Percentiles rank a stretch among this genome's conserved stretches.
Evolutionary conservation across 2,888 invertebrate genomes (phyloP).

Genomic region (Tetragnatha montana): DNA sequence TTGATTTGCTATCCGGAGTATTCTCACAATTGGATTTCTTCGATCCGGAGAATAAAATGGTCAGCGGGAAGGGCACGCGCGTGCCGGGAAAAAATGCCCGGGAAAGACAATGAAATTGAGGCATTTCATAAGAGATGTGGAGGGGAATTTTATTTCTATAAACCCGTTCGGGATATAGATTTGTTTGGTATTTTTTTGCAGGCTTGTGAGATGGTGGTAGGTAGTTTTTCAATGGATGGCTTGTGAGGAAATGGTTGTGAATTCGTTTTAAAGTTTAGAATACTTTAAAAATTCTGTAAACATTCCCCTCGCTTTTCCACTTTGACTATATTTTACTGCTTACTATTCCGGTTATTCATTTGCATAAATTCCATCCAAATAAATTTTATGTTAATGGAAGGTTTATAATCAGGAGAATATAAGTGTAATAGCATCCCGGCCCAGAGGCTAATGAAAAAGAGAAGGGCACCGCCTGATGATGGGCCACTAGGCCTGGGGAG

Average conservation of each 20-base stretch:
- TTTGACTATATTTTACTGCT: background rate
- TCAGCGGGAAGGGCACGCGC: conserved; percentile 11
- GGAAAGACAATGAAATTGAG: conserved; percentile 52
- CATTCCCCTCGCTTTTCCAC: background rate
- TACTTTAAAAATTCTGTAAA: background rate
- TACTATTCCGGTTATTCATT: background rate
- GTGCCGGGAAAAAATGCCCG: conserved; percentile 6
- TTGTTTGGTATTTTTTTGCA: conserved; percentile 4
- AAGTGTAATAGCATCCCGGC: too few relatives aligned
- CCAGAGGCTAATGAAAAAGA: too few relatives aligned
- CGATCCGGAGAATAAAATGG: conserved; percentile 47
- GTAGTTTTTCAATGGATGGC: background rate
- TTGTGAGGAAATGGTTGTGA: background rate
- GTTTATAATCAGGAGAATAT: too few relatives aligned
- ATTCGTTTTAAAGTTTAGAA: background rate
- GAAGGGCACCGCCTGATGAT: too few relatives aligned
- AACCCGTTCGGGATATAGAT: conserved; percentile 1
- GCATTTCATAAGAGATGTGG: conserved; percentile 44
- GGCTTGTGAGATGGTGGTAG: background rate
- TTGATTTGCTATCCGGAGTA: conserved; percentile 55
- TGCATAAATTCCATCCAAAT: background rate
- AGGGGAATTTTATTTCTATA: conserved; percentile 47
- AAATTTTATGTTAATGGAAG: too few relatives aligned
- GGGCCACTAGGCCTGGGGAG: too few relatives aligned
- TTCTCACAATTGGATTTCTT: conserved; percentile 58